phyloP scores from a whole-genome alignment of 2,888 invertebrate species.

The Callimorpha dominula region DNA sequence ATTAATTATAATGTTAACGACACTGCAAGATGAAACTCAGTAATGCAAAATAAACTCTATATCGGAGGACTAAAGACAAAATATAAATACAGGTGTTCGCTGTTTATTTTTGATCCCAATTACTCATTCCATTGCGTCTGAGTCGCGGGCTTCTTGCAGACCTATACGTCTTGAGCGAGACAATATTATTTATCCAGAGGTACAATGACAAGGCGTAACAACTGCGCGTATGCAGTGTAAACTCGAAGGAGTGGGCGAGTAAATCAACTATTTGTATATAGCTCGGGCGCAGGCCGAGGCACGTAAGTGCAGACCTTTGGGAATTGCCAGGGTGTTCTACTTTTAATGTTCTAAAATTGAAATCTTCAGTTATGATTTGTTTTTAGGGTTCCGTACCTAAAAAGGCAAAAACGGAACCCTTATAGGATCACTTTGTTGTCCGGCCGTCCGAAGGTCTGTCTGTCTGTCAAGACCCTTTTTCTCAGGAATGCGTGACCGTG shows the following conservation, averaged over 20 bases:
- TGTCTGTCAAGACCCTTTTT: too few species aligned
- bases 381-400: too few species aligned
- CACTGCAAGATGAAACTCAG: conserved; percentile 13
- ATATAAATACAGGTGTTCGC: conserved; percentile 6
- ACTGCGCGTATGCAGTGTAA: conserved; percentile 63
- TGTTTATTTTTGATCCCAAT: conserved; percentile 68
- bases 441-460: too few species aligned
- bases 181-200: conserved; percentile 74
- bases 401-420: too few species aligned
- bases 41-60: conserved; percentile 8
- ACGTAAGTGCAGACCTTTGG: conserved; percentile 30
- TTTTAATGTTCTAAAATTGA: conserved; percentile 7
- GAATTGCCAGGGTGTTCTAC: conserved; percentile 34
- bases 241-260: conserved; percentile 65
- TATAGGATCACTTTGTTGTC: too few species aligned
- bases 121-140: conserved; percentile 74
- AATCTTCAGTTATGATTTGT: not conserved
- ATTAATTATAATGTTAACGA: conserved; percentile 52
- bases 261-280: conserved; percentile 83
- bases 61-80: not conserved
- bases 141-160: conserved; percentile 63
- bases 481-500: too few species aligned
- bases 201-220: conserved; percentile 63
- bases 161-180: conserved; percentile 70
- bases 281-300: conserved; percentile 46